These are phyloP conservation scores for Lycocorax pyrrhopterus DNA, from an alignment of 2,113 vertebrate genomes.

Conservation along the genomic window DNA sequence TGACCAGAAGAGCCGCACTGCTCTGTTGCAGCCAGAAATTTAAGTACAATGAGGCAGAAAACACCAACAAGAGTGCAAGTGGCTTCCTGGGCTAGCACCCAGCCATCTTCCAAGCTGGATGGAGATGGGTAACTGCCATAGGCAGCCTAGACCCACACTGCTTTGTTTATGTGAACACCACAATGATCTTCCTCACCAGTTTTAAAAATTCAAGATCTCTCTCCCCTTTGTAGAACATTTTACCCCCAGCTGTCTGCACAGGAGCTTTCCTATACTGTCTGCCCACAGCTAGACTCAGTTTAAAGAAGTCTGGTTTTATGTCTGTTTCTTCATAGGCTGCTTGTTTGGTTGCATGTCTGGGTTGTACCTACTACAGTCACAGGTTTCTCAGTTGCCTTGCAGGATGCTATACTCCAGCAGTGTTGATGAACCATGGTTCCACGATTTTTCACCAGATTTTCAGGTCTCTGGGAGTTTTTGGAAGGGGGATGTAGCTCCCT, in stretches of 20 bases:
- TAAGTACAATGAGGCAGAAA: neutral
- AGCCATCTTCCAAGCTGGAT: neutral
- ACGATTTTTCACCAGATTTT: neutral
- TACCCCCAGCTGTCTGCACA: neutral
- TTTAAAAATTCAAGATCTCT: neutral
- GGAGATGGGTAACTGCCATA: neutral
- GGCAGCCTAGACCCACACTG: neutral
- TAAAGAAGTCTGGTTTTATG: neutral
- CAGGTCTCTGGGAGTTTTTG: neutral
- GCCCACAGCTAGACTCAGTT: neutral
- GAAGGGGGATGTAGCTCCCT: neutral
- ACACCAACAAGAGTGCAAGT: neutral
- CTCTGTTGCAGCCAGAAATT: neutral
- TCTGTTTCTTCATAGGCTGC: neutral
- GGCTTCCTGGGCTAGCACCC: neutral
- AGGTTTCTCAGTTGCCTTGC: neutral
- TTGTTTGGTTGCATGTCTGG: neutral
- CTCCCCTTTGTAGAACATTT: neutral
- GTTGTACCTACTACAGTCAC: neutral
- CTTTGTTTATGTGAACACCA: neutral
- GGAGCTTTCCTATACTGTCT: neutral
- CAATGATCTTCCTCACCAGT: neutral
- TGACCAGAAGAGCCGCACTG: neutral
- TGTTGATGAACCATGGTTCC: neutral
- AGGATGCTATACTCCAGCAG: neutral